Conservation (phyloP, 2,113 vertebrate genomes). For the Tragelaphus imberbis region DNA sequence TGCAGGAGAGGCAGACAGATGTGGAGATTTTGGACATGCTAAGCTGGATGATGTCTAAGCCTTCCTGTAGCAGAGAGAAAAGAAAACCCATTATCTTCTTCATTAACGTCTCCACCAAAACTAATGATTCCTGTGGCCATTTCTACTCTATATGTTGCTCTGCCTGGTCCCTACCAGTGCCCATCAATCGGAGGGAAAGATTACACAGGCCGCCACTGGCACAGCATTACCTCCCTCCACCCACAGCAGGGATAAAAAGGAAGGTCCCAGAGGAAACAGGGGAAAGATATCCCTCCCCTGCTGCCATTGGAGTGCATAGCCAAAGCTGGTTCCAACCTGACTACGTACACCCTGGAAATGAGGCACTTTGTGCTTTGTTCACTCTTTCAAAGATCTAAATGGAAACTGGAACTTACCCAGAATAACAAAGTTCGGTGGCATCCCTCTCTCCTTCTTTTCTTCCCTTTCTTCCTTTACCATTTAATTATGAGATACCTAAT, state of each 20-base stretch:
- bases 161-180: not conserved
- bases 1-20: not conserved
- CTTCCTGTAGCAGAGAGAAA: not conserved
- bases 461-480: not conserved
- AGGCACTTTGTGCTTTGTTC: not conserved
- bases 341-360: rapidly evolving
- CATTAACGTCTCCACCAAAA: not conserved
- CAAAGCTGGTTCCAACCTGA: not conserved
- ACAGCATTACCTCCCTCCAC: not conserved
- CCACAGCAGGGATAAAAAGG: not conserved
- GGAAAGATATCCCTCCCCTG: not conserved
- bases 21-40: not conserved
- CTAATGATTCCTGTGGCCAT: not conserved
- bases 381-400: not conserved
- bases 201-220: not conserved
- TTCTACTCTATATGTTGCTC: not conserved
- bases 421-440: not conserved
- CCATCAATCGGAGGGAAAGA: not conserved
- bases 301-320: not conserved
- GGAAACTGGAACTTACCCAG: not conserved
- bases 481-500: not conserved
- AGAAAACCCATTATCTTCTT: not conserved
- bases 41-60: not conserved
- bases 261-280: not conserved
- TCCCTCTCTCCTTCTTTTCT: not conserved